Percentiles rank a stretch among this genome's conserved stretches.
phyloP scores from a whole-genome alignment of 35 echinoderm and acorn worm species.

The Chiridota heheva region DNA sequence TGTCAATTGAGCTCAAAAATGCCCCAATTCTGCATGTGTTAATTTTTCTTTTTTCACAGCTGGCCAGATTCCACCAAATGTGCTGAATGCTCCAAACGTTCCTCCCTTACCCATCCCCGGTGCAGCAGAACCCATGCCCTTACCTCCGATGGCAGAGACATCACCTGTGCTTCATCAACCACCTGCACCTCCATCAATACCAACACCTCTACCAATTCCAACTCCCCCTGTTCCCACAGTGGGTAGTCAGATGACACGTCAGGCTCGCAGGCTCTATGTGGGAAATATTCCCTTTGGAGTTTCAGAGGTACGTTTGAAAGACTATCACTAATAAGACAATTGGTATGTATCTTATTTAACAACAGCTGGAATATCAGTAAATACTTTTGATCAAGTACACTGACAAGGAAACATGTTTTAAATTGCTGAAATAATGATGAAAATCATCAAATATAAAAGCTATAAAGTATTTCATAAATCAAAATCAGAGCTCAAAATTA shows the following conservation, averaged over 20 bases:
- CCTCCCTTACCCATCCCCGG: constrained; percentile 18
- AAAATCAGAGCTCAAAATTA: too few relatives aligned
- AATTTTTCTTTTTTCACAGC: constrained; percentile 41
- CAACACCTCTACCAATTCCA: constrained; percentile 35
- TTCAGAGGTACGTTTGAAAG: constrained; percentile 66
- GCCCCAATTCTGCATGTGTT: too few relatives aligned
- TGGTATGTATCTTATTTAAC: too few relatives aligned
- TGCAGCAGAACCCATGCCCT: constrained; percentile 26
- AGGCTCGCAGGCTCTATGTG: constrained; percentile 91
- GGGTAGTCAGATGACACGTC: constrained; percentile 98
- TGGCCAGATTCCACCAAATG: constrained; percentile 48
- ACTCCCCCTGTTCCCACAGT: constrained; percentile 72
- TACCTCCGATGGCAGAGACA: constrained; percentile 3
- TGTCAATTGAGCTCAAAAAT: too few relatives aligned
- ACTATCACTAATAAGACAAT: too few relatives aligned
- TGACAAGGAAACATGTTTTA: too few relatives aligned
- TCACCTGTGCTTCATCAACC: too few relatives aligned
- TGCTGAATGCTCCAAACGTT: constrained; percentile 5
- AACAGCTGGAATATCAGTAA: too few relatives aligned
- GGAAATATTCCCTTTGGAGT: constrained; percentile 99
- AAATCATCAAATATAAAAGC: too few relatives aligned
- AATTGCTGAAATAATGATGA: too few relatives aligned
- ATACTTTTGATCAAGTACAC: too few relatives aligned
- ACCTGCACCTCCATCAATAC: constrained; percentile 26
- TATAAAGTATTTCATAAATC: too few relatives aligned